phyloP scores from a whole-genome alignment of 2,113 vertebrate genomes.

The Lophotis ruficrista region DNA sequence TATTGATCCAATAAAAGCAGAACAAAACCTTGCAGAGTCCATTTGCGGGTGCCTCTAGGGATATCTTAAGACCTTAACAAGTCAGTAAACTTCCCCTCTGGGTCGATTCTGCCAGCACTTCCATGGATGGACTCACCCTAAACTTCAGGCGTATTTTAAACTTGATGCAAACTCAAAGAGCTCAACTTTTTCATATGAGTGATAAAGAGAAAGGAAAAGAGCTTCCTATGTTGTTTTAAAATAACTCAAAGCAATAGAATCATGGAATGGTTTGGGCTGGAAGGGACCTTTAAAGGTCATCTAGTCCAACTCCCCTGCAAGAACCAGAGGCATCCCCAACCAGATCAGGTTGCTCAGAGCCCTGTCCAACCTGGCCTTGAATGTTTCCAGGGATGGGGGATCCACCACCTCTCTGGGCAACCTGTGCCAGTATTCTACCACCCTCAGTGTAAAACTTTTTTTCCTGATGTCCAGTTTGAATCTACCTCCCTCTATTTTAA shows the following conservation, averaged over 20 bases:
- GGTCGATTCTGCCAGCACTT: rapidly evolving
- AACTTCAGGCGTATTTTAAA: background rate
- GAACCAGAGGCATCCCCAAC: too few relatives aligned
- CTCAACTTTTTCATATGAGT: background rate
- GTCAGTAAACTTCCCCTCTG: background rate
- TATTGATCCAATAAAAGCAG: background rate
- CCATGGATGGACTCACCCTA: background rate
- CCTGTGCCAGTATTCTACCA: too few relatives aligned
- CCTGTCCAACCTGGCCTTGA: too few relatives aligned
- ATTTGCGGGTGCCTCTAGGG: background rate
- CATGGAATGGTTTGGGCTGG: too few relatives aligned
- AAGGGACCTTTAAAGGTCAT: too few relatives aligned
- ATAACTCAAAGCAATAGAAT: background rate
- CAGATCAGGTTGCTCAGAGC: too few relatives aligned
- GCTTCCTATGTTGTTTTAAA: background rate
- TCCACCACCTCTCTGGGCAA: too few relatives aligned
- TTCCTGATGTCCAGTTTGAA: too few relatives aligned
- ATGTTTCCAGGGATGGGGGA: too few relatives aligned
- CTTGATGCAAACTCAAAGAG: background rate
- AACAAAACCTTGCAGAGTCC: background rate
- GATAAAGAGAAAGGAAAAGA: background rate
- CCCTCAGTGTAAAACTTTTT: too few relatives aligned
- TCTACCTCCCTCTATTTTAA: too few relatives aligned
- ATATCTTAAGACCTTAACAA: background rate
- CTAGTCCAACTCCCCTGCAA: too few relatives aligned